Base-by-base conservation (phyloP, 2,888 invertebrate genomes). In the Dioctria linearis region DNA sequence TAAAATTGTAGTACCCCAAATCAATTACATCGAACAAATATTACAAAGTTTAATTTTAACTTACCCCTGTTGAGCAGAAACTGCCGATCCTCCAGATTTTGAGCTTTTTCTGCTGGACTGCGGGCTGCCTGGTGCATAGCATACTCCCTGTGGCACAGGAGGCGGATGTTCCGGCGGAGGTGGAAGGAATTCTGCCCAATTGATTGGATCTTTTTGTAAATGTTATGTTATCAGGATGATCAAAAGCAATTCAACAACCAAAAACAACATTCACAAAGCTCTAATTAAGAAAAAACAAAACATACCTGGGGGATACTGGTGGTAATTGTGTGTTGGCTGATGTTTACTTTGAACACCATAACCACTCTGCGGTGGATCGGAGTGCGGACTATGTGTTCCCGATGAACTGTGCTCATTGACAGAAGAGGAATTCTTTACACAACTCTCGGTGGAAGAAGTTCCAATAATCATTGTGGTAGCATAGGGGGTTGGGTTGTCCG, bases 401-500 rank as follows among this genome's bases (percentile, higher is more conserved):
- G 89, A 89, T 25, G 88, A 88, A 79, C 88, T 88, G 4, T 87
- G 84, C 54, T 83, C 84, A 80, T 83, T 84, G 13, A 80, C 82
- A 5, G 83, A 83, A 3, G 88, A 88, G 6, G 89, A 88, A 65
- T 88, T 87, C 83, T 89, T 89, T 82, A 88, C 86, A 85, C 88
- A 88, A 40, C 87, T 88, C 76, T 88, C 89, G 11, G 86, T 87
- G 5, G 90, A 89, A 4, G 88, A 87, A 65, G 88, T 87, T 54
- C 89, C 89, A 83, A 94, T 90, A 57, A 94, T 90, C 88, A 94
- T 94, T 9, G 94, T 94, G 0, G 94, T 94, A 13, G 94, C 94
- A 87, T 94, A 94, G 0, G 94, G 94, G 3, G 92, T 92, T 0
- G 93, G 93, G 86, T 92, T 92, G 84, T 92, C 92, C 8, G 92